A percentile compares a stretch with the other conserved stretches of the same genome.
Evolutionary conservation across 2,113 vertebrate genomes (phyloP).

Genomic region (Pavo muticus): DNA sequence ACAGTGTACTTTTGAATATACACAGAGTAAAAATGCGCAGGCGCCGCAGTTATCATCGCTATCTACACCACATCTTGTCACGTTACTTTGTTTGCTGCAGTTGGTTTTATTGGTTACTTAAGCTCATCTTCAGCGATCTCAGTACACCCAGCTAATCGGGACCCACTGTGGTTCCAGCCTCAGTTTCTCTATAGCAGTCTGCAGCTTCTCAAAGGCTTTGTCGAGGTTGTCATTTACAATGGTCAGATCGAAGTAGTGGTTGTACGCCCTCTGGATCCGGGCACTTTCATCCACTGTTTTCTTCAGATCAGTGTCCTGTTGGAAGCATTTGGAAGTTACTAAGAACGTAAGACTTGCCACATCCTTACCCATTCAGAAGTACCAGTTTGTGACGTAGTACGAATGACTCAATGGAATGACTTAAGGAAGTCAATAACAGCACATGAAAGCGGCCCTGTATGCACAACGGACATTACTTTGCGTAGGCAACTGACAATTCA

Average conservation of each 20-base stretch:
- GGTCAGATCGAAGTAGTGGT: conserved; percentile 97
- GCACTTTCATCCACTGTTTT: conserved; percentile 98
- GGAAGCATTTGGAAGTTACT: conserved; percentile 3
- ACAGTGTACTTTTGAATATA: conserved; percentile 83
- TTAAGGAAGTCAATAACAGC: neutral
- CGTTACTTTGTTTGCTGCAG: conserved; percentile 21
- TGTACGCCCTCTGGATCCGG: conserved; percentile 93
- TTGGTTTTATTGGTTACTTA: conserved; percentile 36
- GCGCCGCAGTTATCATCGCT: conserved; percentile 27
- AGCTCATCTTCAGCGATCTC: conserved; percentile 59
- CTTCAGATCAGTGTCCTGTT: conserved; percentile 95
- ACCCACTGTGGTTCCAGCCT: conserved; percentile 94
- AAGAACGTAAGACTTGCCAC: neutral
- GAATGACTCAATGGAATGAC: neutral
- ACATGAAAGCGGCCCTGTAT: fast-evolving
- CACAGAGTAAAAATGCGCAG: conserved; percentile 77
- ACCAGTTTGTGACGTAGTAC: neutral
- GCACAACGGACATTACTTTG: fast-evolving
- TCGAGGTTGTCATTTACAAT: conserved; percentile 97
- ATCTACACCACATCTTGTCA: conserved; percentile 50
- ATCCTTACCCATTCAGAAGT: neutral
- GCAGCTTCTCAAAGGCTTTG: conserved; percentile 97
- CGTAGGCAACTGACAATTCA: neutral
- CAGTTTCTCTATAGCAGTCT: conserved; percentile 88
- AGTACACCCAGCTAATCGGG: conserved; percentile 98